Evolutionary conservation across 2,888 invertebrate genomes (phyloP).

Genomic region (Ectemnius lituratus): DNA sequence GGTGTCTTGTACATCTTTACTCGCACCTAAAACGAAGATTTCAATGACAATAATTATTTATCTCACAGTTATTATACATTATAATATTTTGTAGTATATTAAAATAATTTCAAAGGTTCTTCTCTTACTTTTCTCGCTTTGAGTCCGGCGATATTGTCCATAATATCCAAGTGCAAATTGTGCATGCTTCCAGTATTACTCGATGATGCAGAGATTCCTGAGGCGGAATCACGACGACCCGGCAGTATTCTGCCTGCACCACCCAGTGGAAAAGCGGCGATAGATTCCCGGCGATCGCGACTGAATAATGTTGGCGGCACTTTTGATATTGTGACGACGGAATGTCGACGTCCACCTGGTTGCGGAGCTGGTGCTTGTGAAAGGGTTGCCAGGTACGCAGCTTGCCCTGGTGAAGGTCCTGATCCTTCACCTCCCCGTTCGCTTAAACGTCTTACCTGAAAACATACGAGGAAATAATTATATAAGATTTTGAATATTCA

Average conservation of each 20-base stretch:
- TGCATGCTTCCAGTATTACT: slow-evolving; percentile 90
- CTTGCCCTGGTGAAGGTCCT: slow-evolving; percentile 88
- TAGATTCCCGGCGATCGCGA: slow-evolving; percentile 88
- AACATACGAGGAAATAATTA: neutral
- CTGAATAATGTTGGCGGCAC: slow-evolving; percentile 89
- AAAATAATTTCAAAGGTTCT: too few relatives aligned
- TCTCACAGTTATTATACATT: too few relatives aligned
- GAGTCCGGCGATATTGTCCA: slow-evolving; percentile 89
- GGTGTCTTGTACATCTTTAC: slow-evolving; percentile 92
- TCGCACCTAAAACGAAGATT: slow-evolving; percentile 79
- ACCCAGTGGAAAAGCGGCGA: slow-evolving; percentile 86
- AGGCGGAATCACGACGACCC: slow-evolving; percentile 77
- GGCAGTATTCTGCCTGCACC: slow-evolving; percentile 78
- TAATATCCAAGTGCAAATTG: slow-evolving; percentile 90
- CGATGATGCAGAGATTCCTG: slow-evolving; percentile 82
- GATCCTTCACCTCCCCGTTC: slow-evolving; percentile 88
- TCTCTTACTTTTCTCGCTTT: slow-evolving; percentile 82
- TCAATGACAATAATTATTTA: neutral
- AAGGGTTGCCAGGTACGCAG: slow-evolving; percentile 90
- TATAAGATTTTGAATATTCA: too few relatives aligned
- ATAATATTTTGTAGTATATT: too few relatives aligned
- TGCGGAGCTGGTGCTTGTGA: slow-evolving; percentile 86
- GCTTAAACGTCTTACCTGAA: slow-evolving; percentile 86
- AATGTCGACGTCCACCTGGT: slow-evolving; percentile 89
- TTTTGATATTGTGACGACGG: slow-evolving; percentile 91